Conservation (phyloP, 2,113 vertebrate genomes). For the Antidorcas marsupialis region DNA sequence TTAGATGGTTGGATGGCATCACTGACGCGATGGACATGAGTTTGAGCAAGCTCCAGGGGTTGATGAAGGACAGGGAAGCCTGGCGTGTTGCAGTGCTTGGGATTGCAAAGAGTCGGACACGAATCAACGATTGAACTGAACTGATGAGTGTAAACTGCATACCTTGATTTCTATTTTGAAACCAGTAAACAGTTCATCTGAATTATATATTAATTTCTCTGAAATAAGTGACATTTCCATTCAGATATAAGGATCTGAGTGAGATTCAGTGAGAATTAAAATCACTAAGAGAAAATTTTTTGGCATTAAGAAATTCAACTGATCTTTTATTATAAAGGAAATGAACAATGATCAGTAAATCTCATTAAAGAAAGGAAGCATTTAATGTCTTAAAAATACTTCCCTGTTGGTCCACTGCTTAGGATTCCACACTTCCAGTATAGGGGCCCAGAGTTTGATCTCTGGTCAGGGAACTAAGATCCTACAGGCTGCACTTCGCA, state of each 20-base stretch:
- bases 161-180: slow-evolving; percentile 22
- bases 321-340: slow-evolving; percentile 18
- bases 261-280: slow-evolving; percentile 2
- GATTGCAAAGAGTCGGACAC: not conserved
- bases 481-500: accelerated
- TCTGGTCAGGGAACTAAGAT: not conserved
- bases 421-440: not conserved
- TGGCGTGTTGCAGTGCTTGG: not conserved
- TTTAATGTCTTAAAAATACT: slow-evolving; percentile 1
- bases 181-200: not conserved
- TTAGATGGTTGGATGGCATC: not conserved
- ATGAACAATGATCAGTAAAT: not conserved
- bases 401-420: not conserved
- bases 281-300: not conserved
- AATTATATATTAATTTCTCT: not conserved
- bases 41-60: not conserved
- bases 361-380: not conserved
- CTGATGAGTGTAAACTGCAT: not conserved
- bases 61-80: not conserved
- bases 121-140: not conserved
- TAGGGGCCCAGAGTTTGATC: not conserved
- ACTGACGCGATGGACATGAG: not conserved
- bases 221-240: not conserved
- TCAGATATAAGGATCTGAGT: not conserved
- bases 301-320: slow-evolving; percentile 8